Base-by-base conservation (phyloP, 2,797 vertebrate genomes). In the Cynopterus sphinx region DNA sequence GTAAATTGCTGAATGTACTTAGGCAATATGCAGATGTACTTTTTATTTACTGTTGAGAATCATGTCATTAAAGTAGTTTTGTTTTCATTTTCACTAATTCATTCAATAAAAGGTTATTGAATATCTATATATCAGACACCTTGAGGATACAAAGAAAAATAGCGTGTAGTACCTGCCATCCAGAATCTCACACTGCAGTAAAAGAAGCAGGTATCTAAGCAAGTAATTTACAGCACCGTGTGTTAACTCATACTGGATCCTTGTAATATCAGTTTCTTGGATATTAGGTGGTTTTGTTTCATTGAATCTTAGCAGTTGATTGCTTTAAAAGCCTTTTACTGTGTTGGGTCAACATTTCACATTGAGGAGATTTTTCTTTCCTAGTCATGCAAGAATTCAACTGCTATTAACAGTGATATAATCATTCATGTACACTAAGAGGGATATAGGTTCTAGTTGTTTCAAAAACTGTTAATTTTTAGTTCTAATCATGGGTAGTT, bases 401-500 rank as follows among this genome's bases (percentile, higher is more conserved):
- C 68, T 84, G 28, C 91, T 95, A 93, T 86, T 91, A 96, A 94
- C 41, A 55, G 5, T 86, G 31, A 75, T 65, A 67, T 63, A 88
- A 87, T 93, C 57, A 57, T 71, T 96, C n/a, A 57, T 90, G 46
- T 83, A 78, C 59, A 87, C n/a, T 91, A 86, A 71, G 19, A 70
- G 19, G 51, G 49, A 94, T 96, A 93, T 89, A 82, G 46, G 21
- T 96, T 94, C 16, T 26, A 65, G 31, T 94, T 96, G 68, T 90
- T 97, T 96, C 10, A 53, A 73, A 93, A 96, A 71, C 49, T 84
- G 74, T 93, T 97, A 74, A 49, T 83, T 92, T 97, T 59, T 73
- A n/a, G 22, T 94, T 95, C 82, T 91, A 85, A 88, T 43, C 17
- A 15, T 90, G 61, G 17, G 31, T 55, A 85, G 55, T 28, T 81